These are phyloP conservation scores for Oriolus oriolus DNA, from an alignment of 2,113 vertebrate genomes.

Conservation along the genomic window DNA sequence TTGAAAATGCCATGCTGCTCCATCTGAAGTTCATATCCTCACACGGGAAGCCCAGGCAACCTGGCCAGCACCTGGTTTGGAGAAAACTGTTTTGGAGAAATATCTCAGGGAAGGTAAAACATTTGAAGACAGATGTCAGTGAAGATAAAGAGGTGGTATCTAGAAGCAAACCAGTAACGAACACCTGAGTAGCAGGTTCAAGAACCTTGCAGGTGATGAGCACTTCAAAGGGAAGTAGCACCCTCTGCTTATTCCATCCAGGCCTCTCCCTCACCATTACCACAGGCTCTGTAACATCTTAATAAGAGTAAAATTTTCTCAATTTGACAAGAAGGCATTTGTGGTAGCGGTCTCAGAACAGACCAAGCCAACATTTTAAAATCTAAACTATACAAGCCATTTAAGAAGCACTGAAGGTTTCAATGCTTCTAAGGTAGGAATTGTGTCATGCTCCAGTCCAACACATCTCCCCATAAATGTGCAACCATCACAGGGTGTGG, in stretches of 20 bases:
- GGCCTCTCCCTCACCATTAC: background rate
- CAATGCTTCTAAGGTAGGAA: background rate
- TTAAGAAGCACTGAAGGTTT: background rate
- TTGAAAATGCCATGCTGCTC: background rate
- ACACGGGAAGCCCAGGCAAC: background rate
- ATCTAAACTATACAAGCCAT: background rate
- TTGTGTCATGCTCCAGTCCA: background rate
- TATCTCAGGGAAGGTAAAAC: background rate
- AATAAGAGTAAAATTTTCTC: background rate
- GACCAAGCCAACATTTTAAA: background rate
- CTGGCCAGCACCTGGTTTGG: background rate
- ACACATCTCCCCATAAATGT: background rate
- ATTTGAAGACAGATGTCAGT: background rate
- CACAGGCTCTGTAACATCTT: background rate
- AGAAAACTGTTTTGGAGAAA: background rate
- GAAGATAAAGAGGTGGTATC: background rate
- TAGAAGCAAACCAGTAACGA: background rate
- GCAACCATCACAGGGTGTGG: background rate
- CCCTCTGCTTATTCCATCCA: background rate
- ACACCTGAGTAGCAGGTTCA: background rate
- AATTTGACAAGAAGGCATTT: background rate
- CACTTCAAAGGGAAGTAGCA: background rate
- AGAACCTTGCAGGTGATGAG: background rate
- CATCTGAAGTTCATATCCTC: background rate
- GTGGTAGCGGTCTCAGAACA: background rate